Evolutionary conservation across 1,140 invertebrate species (phyloP).

Genomic region (Drosophila simulans): DNA sequence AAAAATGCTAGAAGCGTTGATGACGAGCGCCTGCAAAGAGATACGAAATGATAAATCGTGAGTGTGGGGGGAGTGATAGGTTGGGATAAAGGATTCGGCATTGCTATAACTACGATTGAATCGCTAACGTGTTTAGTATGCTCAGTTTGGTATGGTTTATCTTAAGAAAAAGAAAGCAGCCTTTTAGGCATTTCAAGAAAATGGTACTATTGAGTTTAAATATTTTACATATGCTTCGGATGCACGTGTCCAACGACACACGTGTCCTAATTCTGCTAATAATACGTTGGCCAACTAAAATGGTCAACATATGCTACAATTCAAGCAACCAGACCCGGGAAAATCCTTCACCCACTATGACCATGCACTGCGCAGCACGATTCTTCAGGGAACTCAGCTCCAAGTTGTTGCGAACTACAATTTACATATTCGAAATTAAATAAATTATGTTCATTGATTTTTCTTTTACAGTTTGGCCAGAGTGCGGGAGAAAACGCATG

Average conservation of each 20-base stretch:
- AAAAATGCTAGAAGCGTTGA: constrained; percentile 80
- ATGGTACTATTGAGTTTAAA: too few species aligned
- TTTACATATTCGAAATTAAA: constrained; percentile 40
- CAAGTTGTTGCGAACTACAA: constrained; percentile 19
- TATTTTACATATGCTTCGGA: neutral
- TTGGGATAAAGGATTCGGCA: neutral
- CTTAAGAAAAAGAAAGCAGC: too few species aligned
- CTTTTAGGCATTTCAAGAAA: too few species aligned
- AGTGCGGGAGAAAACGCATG: neutral
- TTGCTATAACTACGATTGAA: neutral
- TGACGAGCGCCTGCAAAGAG: constrained; percentile 80
- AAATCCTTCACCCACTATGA: constrained; percentile 19
- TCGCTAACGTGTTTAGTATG: neutral
- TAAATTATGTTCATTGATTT: constrained; percentile 49
- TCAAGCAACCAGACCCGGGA: neutral
- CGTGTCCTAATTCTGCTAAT: neutral
- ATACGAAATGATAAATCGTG: constrained; percentile 30
- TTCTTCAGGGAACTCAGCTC: constrained; percentile 1
- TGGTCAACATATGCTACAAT: constrained; percentile 5
- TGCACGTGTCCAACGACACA: neutral
- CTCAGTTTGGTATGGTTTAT: too few species aligned
- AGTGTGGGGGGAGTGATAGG: constrained; percentile 11
- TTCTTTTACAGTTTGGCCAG: constrained; percentile 5
- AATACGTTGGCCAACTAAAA: neutral
- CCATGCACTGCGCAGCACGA: neutral